phyloP scores from a whole-genome alignment of 2,797 vertebrate species.

The Dallia pectoralis region DNA sequence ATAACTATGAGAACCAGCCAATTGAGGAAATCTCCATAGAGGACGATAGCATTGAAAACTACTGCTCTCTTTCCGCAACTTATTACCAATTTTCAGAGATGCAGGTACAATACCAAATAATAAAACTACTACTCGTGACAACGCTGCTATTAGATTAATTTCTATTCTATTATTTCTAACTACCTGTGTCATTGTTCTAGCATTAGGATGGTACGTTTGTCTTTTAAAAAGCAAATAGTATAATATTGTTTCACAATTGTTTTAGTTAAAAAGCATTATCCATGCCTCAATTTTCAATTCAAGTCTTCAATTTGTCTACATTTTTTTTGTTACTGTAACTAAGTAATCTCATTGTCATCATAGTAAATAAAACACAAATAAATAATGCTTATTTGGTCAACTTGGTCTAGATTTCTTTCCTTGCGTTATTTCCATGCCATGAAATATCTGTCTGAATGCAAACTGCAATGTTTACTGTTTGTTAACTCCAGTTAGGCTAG shows the following conservation, averaged over 20 bases:
- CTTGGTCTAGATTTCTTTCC: neutral
- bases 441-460: too few relatives aligned
- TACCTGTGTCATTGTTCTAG: neutral
- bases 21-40: constrained; percentile 29
- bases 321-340: too few relatives aligned
- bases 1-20: constrained; percentile 41
- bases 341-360: too few relatives aligned
- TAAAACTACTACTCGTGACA: neutral
- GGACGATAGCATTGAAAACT: constrained; percentile 49
- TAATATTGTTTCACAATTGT: neutral
- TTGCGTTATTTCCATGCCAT: neutral
- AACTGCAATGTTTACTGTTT: too few relatives aligned
- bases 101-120: constrained; percentile 56
- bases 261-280: neutral
- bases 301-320: too few relatives aligned
- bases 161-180: neutral
- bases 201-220: neutral
- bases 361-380: neutral
- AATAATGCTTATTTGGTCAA: neutral
- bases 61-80: constrained; percentile 37
- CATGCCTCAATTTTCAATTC: too few relatives aligned
- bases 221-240: neutral
- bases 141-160: neutral
- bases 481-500: too few relatives aligned
- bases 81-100: constrained; percentile 35